Evolutionary conservation across 1,140 invertebrate species (phyloP).

Genomic region (Argopecten irradians): DNA sequence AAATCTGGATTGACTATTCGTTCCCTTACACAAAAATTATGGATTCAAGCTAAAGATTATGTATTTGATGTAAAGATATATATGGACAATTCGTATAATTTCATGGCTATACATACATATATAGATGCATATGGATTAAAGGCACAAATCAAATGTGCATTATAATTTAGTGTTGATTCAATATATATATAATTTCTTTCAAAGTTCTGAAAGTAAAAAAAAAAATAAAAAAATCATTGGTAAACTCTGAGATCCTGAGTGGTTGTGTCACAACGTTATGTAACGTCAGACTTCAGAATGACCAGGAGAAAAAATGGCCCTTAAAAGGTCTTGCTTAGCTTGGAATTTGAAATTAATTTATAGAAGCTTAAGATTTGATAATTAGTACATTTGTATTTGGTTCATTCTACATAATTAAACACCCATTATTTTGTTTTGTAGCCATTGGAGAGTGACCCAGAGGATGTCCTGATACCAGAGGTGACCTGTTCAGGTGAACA

Average conservation of each 20-base stretch:
- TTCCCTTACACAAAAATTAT: neutral
- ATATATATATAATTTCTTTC: no score
- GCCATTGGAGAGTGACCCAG: constrained; percentile 2
- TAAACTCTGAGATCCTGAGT: no score
- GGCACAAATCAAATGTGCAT: no score
- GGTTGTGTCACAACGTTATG: no score
- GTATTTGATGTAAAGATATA: neutral
- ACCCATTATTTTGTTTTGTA: neutral
- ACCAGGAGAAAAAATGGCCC: neutral
- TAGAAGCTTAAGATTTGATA: neutral
- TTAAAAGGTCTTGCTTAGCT: neutral
- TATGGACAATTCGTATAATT: no score
- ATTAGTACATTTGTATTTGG: no score
- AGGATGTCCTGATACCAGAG: constrained; percentile 20
- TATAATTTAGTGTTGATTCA: no score
- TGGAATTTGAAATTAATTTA: neutral
- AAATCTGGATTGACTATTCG: neutral
- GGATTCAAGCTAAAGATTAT: neutral
- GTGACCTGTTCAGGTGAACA: neutral
- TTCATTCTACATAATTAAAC: no score
- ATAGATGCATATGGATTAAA: no score
- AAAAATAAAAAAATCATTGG: no score
- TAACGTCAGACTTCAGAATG: neutral
- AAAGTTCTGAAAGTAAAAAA: no score
- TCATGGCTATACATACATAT: no score